A percentile compares a stretch with the other conserved stretches of the same genome.
Evolutionary conservation across 2,113 vertebrate genomes (phyloP).

Genomic region (Poeciliopsis turrubarensis): DNA sequence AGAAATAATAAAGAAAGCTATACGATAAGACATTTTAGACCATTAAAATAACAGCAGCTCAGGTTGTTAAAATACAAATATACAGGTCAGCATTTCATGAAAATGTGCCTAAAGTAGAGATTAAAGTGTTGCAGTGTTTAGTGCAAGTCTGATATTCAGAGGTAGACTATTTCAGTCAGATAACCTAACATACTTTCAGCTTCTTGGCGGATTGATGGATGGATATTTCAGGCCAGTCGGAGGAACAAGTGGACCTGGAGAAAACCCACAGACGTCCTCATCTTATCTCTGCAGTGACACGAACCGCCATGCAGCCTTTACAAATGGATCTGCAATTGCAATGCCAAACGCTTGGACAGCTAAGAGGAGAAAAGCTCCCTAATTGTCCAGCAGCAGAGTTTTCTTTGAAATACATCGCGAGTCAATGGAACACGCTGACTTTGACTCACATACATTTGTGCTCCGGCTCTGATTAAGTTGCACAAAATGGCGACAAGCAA

Average conservation of each 20-base stretch:
- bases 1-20: background rate
- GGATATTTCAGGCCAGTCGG: background rate
- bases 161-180: too few species aligned
- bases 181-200: too few species aligned
- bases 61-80: too few species aligned
- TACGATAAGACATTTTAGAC: background rate
- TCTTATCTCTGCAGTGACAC: background rate
- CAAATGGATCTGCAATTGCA: conserved; percentile 4
- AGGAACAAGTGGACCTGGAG: too few species aligned
- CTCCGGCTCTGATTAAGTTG: conserved; percentile 37
- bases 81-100: too few species aligned
- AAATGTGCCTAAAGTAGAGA: too few species aligned
- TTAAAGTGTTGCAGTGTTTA: too few species aligned
- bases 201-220: background rate
- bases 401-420: conserved; percentile 19
- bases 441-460: conserved; percentile 11
- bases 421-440: conserved; percentile 34
- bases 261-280: too few species aligned
- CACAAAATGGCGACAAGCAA: conserved; percentile 47
- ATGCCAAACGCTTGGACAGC: conserved; percentile 7
- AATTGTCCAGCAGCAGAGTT: background rate
- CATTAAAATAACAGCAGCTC: background rate
- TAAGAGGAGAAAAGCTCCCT: conserved; percentile 2
- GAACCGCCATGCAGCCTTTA: background rate
- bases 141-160: too few species aligned